These are phyloP conservation scores for Sebastes alutus DNA, from an alignment of 2,797 vertebrate genomes.

Conservation along the genomic window DNA sequence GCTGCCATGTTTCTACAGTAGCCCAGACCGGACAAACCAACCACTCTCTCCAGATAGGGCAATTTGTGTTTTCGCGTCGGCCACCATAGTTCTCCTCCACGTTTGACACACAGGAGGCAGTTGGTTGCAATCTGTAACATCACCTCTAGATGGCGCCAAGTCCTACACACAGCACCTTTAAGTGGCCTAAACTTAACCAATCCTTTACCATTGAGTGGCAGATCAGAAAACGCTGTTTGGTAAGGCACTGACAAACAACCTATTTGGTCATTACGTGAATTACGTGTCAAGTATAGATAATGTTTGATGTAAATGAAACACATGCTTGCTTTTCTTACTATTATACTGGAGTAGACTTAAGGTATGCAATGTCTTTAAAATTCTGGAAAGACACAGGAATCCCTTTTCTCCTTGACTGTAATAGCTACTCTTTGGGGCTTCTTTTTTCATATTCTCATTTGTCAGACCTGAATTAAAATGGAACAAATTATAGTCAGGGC, in stretches of 20 bases:
- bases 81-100: too few relatives aligned
- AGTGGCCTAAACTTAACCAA: neutral
- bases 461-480: constrained; percentile 69
- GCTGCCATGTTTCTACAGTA: neutral
- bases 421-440: constrained; percentile 46
- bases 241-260: too few relatives aligned
- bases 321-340: neutral
- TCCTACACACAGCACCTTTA: too few relatives aligned
- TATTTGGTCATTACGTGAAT: neutral
- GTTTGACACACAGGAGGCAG: too few relatives aligned
- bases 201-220: neutral
- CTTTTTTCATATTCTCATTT: constrained; percentile 62
- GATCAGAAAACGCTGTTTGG: neutral
- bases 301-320: neutral
- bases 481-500: constrained; percentile 66
- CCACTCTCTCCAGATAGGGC: too few relatives aligned
- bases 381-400: constrained; percentile 54
- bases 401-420: constrained; percentile 45
- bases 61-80: too few relatives aligned
- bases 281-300: neutral
- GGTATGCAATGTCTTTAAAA: constrained; percentile 48
- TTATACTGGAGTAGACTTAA: constrained; percentile 8
- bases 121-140: too few relatives aligned
- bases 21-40: neutral
- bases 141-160: too few relatives aligned